Base-by-base conservation (phyloP, 1,140 invertebrate genomes). In the Euwallacea similis region DNA sequence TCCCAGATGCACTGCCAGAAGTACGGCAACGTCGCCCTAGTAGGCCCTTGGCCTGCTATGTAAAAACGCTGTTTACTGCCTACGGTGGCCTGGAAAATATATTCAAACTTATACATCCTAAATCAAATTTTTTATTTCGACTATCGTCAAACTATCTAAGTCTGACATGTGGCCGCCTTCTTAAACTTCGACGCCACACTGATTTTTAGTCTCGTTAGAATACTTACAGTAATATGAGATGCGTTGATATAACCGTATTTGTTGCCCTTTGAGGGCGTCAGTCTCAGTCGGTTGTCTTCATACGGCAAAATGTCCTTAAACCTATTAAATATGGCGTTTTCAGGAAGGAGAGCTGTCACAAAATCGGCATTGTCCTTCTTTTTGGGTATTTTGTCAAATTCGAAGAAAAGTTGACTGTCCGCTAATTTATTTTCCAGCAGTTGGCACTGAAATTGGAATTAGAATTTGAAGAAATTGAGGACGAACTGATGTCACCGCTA, bases 1-100 rank as follows among this genome's bases (percentile, higher is more conserved):
- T 95, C 92, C 92, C 93, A 95, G 46, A 93, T 87, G 84, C 93
- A 92, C 82, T 93, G 90, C 95, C 95, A 97, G 79, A 96, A 91
- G 74, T 86, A 84, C 21, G 83, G 81, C 11, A 87, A 80, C 7
- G 88, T 91, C 50, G 84, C 82, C 55, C 84, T 79, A 44, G 90
- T 80, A 8, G 91, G 91, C 13, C 89, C 89, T 80, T 94, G 93
- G 9, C 90, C 90, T 42, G 92, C 90, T 64, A 96, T 92, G 82
- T 96, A 96, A 80, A 93, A 93, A 42, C 90, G 85, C 75, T 93
- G 90, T 69, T 88, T 86, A 72, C 85, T 88, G 73, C 90, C 91
- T 42, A 92, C 89, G 21, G 88, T 91, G 71, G 89, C 89, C 90
- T 43, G 41, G 41, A 64, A 70, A 42, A 54, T 33, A 33, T 33